Conservation (phyloP, 2,888 invertebrate genomes). For the Napeogenes inachia region DNA sequence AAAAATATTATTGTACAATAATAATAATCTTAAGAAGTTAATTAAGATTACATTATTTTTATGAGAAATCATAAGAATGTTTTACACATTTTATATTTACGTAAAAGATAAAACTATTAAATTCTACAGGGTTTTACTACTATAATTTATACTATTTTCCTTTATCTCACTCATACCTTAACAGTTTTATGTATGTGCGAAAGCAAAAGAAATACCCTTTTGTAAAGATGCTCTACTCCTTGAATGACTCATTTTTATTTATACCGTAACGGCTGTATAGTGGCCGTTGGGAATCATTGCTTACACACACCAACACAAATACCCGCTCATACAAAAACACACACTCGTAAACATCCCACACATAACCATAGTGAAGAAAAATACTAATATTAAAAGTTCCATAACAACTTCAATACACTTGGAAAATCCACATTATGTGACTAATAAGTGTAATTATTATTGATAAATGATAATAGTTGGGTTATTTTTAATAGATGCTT, state of each 20-base stretch:
- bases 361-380: no score
- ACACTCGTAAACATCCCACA: no score
- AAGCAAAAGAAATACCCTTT: conserved; percentile 1
- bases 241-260: conserved; percentile 25
- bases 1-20: no score
- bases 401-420: no score
- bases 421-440: not conserved
- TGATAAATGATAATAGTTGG: not conserved
- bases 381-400: no score
- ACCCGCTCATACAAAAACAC: no score
- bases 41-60: no score
- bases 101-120: not conserved
- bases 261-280: conserved; percentile 20
- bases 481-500: not conserved
- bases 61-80: not conserved
- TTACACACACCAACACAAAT: not conserved
- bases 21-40: no score
- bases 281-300: conserved; percentile 14
- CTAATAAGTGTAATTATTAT: not conserved
- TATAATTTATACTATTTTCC: no score
- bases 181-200: not conserved
- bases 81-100: no score
- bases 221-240: conserved; percentile 7
- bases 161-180: no score
- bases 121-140: no score